Base-by-base conservation (phyloP, 2,113 vertebrate species). In the Felis chaus region DNA sequence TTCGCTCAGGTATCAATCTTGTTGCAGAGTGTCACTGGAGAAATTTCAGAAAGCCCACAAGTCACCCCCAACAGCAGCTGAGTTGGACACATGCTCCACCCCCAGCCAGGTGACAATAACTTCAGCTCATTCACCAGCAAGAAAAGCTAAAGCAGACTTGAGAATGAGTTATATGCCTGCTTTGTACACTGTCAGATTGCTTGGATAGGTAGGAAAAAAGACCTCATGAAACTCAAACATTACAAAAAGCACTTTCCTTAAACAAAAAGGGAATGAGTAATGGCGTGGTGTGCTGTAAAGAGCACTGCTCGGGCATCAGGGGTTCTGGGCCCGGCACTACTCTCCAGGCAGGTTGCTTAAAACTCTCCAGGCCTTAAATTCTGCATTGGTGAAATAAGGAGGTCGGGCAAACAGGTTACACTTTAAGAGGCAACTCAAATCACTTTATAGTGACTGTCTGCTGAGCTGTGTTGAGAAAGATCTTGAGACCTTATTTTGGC, bases 31-130 rank as follows among this genome's bases (percentile, higher is more conserved):
- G 7, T 93, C 93, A 57, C 13, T 45, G 57, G 50, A 73, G 65
- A 95, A 81, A 79, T 33, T 82, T 93, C 89, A 83, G 89, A 74
- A 90, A 93, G 93, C 23, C 65, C 66, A 78, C 36, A 96, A 45
- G 80, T 80, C 36, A 55, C 65, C 8, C 23, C 88, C 71, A 66
- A 69, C 3, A 83, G 94, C 55, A 89, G 29, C 71, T 83, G 79
- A 41, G 36, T 0, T n/a, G 63, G 73, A 55, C 57, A 81, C 21
- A 83, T 11, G 53, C 92, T 39, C 79, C 50, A 86, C 19, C 48
- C 1, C 66, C 61, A 80, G 18, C 55, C 16, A 53, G 14, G 78
- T 29, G 45, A 78, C 73, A 97, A 33, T 57, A 76, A 87, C 39
- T 83, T 84, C 12, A 65, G 33, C 66, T 27, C 39, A 33, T 7